Evolutionary conservation across 2,113 vertebrate species (phyloP).

Genomic region (Nothocercus nigrocapillus): DNA sequence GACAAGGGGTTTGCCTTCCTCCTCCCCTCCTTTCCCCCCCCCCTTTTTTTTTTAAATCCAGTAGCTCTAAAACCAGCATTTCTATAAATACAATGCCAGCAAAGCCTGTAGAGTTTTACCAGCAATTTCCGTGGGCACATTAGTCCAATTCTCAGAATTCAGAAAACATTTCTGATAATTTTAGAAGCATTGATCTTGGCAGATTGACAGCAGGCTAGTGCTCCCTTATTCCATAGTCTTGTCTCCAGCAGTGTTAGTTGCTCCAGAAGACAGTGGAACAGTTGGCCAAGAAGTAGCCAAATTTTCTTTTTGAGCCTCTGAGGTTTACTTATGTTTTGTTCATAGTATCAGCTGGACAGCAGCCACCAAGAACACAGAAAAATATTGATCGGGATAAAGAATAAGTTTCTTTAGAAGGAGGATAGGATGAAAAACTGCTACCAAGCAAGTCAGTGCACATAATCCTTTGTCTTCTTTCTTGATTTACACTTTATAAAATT

Average conservation of each 20-base stretch:
- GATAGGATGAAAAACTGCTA: background rate
- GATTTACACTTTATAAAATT: background rate
- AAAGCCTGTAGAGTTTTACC: background rate
- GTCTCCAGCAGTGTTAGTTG: background rate
- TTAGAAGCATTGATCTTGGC: background rate
- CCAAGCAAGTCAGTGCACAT: background rate
- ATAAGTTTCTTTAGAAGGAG: background rate
- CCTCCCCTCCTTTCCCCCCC: no score
- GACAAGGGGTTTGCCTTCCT: background rate
- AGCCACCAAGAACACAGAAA: background rate
- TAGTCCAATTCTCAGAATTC: background rate
- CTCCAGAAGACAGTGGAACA: background rate
- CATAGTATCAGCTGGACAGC: background rate
- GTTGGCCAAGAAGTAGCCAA: background rate
- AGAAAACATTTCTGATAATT: background rate
- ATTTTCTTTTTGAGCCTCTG: background rate
- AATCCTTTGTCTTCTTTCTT: background rate
- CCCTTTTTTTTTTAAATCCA: no score
- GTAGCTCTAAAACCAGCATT: background rate
- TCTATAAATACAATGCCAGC: accelerated
- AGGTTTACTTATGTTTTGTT: background rate
- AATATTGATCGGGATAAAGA: background rate
- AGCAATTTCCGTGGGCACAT: background rate
- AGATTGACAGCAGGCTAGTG: background rate
- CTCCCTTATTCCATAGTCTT: background rate